A percentile compares a stretch with the other conserved stretches of the same genome.
Evolutionary conservation across 2,113 vertebrate species (phyloP).

Genomic region (Aleadryas rufinucha): DNA sequence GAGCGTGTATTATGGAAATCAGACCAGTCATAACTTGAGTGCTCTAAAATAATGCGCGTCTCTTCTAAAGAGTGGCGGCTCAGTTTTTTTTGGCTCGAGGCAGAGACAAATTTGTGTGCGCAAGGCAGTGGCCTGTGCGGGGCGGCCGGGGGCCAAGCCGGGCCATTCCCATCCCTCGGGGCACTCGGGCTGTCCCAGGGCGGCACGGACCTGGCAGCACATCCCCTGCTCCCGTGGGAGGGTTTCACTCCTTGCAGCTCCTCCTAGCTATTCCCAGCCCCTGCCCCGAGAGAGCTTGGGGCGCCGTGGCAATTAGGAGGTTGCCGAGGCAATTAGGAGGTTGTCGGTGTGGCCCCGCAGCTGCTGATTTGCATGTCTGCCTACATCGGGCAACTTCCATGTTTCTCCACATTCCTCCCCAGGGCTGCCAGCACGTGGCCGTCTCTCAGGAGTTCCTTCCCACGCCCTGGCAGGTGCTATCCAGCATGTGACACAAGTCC

Average conservation of each 20-base stretch:
- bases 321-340: neutral
- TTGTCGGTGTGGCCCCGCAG: neutral
- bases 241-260: neutral
- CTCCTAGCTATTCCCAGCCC: neutral
- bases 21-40: constrained; percentile 51
- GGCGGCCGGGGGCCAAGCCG: neutral
- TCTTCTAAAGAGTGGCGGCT: constrained; percentile 13
- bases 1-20: constrained; percentile 26
- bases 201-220: neutral
- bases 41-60: neutral
- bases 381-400: neutral
- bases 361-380: constrained; percentile 41
- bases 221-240: neutral
- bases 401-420: neutral
- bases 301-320: neutral
- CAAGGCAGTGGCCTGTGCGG: constrained; percentile 23
- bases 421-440: neutral
- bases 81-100: constrained; percentile 48
- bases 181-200: neutral
- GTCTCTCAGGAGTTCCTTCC: neutral
- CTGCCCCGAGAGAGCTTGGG: neutral
- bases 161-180: neutral
- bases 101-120: constrained; percentile 32
- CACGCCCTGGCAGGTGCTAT: neutral
- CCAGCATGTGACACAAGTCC: fast-evolving